These are phyloP conservation scores for Gibbula magus DNA, from an alignment of 2,888 invertebrate genomes.

Conservation along the genomic window DNA sequence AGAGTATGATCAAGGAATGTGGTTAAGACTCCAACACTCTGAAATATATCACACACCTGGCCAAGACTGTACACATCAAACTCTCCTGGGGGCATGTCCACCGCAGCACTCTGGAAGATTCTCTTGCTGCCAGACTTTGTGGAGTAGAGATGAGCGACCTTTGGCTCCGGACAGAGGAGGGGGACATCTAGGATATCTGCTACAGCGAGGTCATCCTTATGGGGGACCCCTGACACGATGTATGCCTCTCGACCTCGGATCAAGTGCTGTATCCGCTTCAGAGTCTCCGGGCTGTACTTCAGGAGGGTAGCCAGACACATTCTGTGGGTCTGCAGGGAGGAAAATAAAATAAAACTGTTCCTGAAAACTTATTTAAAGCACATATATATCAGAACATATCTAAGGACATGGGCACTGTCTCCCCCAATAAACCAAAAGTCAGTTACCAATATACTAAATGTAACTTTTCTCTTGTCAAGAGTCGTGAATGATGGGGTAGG, in stretches of 20 bases:
- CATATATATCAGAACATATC: no score
- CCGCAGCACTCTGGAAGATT: conserved; percentile 72
- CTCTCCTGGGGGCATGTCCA: conserved; percentile 73
- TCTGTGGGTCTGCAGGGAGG: conserved; percentile 65
- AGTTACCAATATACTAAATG: no score
- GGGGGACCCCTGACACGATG: conserved; percentile 72
- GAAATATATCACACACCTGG: no score
- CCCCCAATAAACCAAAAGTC: no score
- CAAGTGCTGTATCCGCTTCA: conserved; percentile 71
- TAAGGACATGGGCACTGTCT: no score
- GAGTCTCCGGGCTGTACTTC: conserved; percentile 73
- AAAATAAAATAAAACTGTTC: no score
- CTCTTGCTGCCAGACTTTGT: conserved; percentile 75
- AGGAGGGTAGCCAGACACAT: conserved; percentile 74
- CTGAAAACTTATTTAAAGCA: no score
- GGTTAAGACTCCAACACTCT: no score
- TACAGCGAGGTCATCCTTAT: conserved; percentile 73
- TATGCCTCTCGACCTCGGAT: conserved; percentile 73
- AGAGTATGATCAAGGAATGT: no score
- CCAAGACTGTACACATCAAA: conserved; percentile 73
- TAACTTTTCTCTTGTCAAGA: no score
- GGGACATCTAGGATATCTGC: conserved; percentile 72
- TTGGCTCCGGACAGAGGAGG: conserved; percentile 72
- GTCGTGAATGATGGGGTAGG: no score
- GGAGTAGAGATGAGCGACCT: conserved; percentile 72